Base-by-base conservation (phyloP, 2,888 invertebrate species). In the Venustoraphidia nigricollis region DNA sequence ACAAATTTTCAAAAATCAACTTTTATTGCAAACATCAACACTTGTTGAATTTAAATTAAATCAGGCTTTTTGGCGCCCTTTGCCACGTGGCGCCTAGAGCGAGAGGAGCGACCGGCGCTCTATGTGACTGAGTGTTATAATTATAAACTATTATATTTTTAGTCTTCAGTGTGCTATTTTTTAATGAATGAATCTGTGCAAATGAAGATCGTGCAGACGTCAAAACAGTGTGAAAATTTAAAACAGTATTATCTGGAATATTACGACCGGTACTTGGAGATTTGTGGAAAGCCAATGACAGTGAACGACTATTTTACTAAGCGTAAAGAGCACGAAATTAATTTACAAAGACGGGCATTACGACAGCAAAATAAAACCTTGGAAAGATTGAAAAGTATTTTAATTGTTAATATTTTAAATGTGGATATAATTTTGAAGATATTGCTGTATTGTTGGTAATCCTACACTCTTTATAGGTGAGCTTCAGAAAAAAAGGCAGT, bases 101-200 rank as follows among this genome's bases (percentile, higher is more conserved):
- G n/a, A n/a, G n/a, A n/a, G n/a, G n/a, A n/a, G n/a, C n/a, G n/a
- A n/a, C n/a, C n/a, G n/a, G n/a, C n/a, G n/a, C n/a, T n/a, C n/a
- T n/a, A n/a, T n/a, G n/a, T n/a, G n/a, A n/a, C n/a, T 37, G 34
- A 5, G 8, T 2, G 34, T 10, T 41, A 42, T 42, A 48, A 49
- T 11, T 17, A 17, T 10, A 37, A 44, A 36, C 40, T 36, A 34
- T 36, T n/a, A 17, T 40, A 40, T 47, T 53, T 56, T 10, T 55
- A 76, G 72, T 76, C 77, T 57, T 72, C 75, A 0, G 56, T 77
- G 43, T 72, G 75, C 2, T 59, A 68, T 3, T 60, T 76, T 0
- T 72, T 74, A 55, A 67, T 72, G 2, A 68, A 70, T 1, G 69
- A 68, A 52, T 73, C 74, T 54, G 76, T 76, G 0, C 64, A 69